These are phyloP conservation scores for Cryptoprocta ferox DNA, from an alignment of 2,797 vertebrate genomes.

Conservation along the genomic window DNA sequence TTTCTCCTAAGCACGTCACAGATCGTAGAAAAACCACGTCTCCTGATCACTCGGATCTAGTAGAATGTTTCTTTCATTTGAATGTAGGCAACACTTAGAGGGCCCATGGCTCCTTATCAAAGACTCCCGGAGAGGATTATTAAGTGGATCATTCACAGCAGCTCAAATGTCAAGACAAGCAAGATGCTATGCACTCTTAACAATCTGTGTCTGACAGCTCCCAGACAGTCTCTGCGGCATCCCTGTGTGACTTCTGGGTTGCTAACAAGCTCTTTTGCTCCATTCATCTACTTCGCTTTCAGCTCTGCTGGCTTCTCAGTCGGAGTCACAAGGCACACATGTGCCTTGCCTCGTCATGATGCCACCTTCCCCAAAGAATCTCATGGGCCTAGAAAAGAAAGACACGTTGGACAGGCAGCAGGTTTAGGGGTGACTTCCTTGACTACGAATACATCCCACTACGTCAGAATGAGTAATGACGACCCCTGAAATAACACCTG, in stretches of 20 bases:
- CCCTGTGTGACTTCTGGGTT: neutral
- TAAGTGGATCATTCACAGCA: slow-evolving; percentile 14
- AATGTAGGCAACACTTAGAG: neutral
- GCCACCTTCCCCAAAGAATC: neutral
- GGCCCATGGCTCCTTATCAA: neutral
- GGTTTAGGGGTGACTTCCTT: neutral
- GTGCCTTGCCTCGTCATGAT: neutral
- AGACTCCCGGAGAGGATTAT: slow-evolving; percentile 16
- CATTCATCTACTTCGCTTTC: slow-evolving; percentile 37
- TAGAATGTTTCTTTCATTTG: neutral
- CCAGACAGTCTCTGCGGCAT: neutral
- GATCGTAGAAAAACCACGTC: neutral
- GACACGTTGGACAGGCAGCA: neutral
- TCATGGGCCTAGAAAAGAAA: neutral
- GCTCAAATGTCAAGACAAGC: slow-evolving; percentile 39
- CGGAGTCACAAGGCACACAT: neutral
- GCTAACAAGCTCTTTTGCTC: slow-evolving; percentile 28
- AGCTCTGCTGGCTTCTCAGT: slow-evolving; percentile 20
- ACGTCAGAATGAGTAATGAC: neutral
- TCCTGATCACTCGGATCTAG: neutral
- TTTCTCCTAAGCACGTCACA: slow-evolving; percentile 16
- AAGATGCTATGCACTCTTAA: slow-evolving; percentile 19
- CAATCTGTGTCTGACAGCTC: slow-evolving; percentile 35
- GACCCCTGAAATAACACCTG: neutral
- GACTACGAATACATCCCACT: neutral